A percentile compares a stretch with the other conserved stretches of the same genome.
phyloP scores from a whole-genome alignment of 2,113 vertebrate genomes.

The Athene noctua region DNA sequence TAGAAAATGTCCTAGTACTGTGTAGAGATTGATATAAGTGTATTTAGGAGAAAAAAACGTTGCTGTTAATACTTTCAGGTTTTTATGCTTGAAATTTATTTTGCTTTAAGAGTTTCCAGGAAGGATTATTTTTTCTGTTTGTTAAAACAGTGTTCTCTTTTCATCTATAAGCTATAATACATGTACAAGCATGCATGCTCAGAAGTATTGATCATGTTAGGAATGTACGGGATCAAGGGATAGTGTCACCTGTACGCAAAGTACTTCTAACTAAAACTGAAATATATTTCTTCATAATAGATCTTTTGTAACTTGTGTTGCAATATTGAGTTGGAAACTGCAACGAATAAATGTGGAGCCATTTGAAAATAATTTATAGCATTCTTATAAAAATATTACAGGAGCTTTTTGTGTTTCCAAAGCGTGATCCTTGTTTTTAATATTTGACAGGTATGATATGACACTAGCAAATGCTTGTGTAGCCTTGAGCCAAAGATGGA shows the following conservation, averaged over 20 bases:
- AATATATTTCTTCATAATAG: not conserved
- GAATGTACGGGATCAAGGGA: not conserved
- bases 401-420: not conserved
- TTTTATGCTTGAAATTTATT: not conserved
- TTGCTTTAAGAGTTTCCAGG: not conserved
- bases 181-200: not conserved
- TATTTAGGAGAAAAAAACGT: not conserved
- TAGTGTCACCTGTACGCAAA: not conserved
- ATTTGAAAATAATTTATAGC: not conserved
- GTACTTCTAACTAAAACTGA: not conserved
- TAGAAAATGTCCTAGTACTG: not conserved
- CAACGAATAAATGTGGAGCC: not conserved
- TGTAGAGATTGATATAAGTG: not conserved
- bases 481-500: constrained; percentile 86
- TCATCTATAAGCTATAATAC: not conserved
- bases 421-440: not conserved
- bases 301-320: not conserved
- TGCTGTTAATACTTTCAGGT: not conserved
- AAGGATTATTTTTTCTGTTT: not conserved
- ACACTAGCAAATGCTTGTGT: constrained; percentile 87
- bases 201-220: not conserved
- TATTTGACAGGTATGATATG: constrained; percentile 86
- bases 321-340: not conserved
- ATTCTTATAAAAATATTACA: not conserved
- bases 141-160: not conserved